Conservation (phyloP, 2,113 vertebrate genomes). For the Podarcis cretensis region DNA sequence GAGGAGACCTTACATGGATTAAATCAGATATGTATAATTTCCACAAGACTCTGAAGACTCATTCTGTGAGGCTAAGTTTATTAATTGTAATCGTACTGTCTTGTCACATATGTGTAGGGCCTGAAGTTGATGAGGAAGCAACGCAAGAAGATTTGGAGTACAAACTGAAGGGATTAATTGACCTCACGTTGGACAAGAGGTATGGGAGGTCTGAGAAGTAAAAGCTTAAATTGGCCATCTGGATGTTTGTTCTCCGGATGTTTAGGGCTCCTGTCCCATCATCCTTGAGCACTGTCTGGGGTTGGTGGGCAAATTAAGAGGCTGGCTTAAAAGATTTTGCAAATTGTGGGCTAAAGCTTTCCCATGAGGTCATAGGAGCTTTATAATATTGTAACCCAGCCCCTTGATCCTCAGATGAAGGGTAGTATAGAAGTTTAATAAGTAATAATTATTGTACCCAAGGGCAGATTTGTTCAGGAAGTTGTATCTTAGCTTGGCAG, state of each 20-base stretch:
- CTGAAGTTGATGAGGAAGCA: constrained; percentile 88
- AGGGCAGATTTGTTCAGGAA: neutral
- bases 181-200: constrained; percentile 97
- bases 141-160: constrained; percentile 95
- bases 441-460: neutral
- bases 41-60: neutral
- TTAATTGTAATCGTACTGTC: neutral
- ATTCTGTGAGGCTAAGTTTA: neutral
- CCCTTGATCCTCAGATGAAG: too few relatives aligned
- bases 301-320: too few relatives aligned
- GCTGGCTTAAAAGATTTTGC: rapidly evolving
- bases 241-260: neutral
- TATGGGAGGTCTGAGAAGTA: constrained; percentile 53
- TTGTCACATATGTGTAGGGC: constrained; percentile 74
- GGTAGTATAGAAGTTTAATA: too few relatives aligned
- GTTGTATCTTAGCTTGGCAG: neutral
- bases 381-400: too few relatives aligned
- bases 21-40: neutral
- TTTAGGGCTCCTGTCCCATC: too few relatives aligned
- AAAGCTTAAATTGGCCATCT: neutral
- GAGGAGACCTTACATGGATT: neutral
- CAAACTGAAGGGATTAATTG: constrained; percentile 94
- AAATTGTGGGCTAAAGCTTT: neutral
- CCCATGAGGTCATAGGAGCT: neutral
- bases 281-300: too few relatives aligned